phyloP scores from a whole-genome alignment of 2,113 vertebrate genomes.

The Oreochromis niloticus region DNA sequence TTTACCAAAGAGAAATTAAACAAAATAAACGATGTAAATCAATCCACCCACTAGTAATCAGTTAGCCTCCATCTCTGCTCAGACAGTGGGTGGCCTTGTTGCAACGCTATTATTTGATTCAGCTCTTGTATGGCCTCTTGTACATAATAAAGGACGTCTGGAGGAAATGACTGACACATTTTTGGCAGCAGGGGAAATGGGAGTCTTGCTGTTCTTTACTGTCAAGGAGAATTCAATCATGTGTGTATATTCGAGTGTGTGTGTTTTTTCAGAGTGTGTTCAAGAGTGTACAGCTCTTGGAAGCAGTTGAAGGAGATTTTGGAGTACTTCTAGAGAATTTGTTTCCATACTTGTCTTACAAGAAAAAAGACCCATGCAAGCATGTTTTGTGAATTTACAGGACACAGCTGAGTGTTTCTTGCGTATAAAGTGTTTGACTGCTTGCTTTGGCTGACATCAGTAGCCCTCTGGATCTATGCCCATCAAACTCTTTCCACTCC shows the following conservation, averaged over 20 bases:
- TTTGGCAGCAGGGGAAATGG: conserved; percentile 35
- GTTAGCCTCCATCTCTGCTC: background rate
- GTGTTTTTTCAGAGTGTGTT: background rate
- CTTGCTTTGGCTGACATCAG: conserved; percentile 23
- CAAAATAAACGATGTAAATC: conserved; percentile 13
- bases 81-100: background rate
- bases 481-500: background rate
- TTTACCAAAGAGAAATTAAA: background rate
- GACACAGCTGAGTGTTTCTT: background rate
- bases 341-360: background rate
- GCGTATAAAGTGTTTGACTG: background rate
- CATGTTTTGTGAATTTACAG: background rate
- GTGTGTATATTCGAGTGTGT: background rate
- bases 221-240: conserved; percentile 37
- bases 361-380: background rate
- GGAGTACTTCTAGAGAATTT: background rate
- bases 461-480: background rate
- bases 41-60: background rate
- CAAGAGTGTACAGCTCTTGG: background rate
- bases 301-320: background rate
- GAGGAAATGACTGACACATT: conserved; percentile 33
- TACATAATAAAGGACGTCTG: conserved; percentile 27
- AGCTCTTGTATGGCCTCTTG: background rate
- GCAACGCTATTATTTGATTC: conserved; percentile 12
- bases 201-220: conserved; percentile 31